These are phyloP conservation scores for Characodon lateralis DNA, from an alignment of 2,797 vertebrate species.

Conservation along the genomic window DNA sequence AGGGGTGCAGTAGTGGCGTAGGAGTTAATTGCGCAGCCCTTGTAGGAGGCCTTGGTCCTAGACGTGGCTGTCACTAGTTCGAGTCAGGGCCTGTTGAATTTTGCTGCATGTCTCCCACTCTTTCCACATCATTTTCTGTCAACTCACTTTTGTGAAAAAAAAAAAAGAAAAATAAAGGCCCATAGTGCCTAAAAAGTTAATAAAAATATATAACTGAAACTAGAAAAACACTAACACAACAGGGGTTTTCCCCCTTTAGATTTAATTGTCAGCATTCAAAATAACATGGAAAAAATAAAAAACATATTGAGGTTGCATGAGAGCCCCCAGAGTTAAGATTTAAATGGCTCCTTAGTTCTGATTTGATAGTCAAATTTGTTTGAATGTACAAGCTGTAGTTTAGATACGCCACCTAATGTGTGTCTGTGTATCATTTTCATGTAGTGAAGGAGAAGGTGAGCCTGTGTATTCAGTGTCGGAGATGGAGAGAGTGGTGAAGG, in stretches of 20 bases:
- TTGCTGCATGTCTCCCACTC: no score
- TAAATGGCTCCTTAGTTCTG: neutral
- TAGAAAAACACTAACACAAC: neutral
- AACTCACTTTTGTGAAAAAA: no score
- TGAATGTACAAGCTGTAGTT: constrained; percentile 15
- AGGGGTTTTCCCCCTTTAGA: neutral
- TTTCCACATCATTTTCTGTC: no score
- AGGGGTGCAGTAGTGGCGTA: no score
- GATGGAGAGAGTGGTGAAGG: constrained; percentile 62
- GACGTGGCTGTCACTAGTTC: no score
- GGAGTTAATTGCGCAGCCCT: no score
- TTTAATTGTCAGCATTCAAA: neutral
- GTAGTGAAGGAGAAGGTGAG: constrained; percentile 49
- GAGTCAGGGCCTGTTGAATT: no score
- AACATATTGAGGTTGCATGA: neutral
- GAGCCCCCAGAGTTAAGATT: neutral
- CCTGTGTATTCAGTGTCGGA: constrained; percentile 67
- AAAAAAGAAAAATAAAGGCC: no score
- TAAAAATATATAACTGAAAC: neutral
- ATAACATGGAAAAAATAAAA: neutral
- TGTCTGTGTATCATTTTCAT: constrained; percentile 15
- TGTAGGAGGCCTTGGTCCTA: no score
- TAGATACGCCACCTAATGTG: constrained; percentile 9
- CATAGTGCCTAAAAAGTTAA: no score
- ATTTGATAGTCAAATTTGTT: constrained; percentile 64